These are phyloP conservation scores for Gopherus flavomarginatus DNA, from an alignment of 2,113 vertebrate species.

Conservation along the genomic window DNA sequence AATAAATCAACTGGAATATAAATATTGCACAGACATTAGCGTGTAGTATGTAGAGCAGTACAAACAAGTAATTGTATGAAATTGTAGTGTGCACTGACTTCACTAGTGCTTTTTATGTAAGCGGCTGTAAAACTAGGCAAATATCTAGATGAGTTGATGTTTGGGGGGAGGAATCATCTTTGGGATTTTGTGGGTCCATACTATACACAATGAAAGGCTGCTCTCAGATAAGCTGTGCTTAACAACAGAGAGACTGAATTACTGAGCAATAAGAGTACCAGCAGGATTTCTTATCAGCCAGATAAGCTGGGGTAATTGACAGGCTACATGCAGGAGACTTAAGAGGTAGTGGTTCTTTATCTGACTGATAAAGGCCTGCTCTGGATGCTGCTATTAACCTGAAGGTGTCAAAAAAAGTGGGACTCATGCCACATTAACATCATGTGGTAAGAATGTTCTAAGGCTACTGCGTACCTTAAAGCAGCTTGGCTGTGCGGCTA, in stretches of 20 bases:
- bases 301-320: constrained; percentile 42
- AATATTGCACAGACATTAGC: too few species aligned
- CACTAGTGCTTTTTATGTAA: too few species aligned
- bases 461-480: too few species aligned
- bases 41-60: too few species aligned
- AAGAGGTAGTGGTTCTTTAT: constrained; percentile 35
- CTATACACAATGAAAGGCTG: not conserved
- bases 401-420: constrained; percentile 13
- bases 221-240: constrained; percentile 38
- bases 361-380: constrained; percentile 48
- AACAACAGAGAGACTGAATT: constrained; percentile 35
- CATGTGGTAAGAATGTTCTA: not conserved
- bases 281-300: constrained; percentile 67
- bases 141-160: too few species aligned
- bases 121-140: too few species aligned
- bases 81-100: too few species aligned
- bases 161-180: not conserved
- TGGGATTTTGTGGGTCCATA: not conserved
- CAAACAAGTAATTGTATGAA: too few species aligned
- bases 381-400: constrained; percentile 20
- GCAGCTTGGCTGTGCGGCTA: too few species aligned
- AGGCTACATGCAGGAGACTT: constrained; percentile 29
- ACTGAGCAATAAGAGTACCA: constrained; percentile 33
- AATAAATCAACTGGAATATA: too few species aligned
- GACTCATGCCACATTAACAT: not conserved